Evolutionary conservation across 2,888 invertebrate species (phyloP).

Genomic region (Hydroisotoma schaefferi): DNA sequence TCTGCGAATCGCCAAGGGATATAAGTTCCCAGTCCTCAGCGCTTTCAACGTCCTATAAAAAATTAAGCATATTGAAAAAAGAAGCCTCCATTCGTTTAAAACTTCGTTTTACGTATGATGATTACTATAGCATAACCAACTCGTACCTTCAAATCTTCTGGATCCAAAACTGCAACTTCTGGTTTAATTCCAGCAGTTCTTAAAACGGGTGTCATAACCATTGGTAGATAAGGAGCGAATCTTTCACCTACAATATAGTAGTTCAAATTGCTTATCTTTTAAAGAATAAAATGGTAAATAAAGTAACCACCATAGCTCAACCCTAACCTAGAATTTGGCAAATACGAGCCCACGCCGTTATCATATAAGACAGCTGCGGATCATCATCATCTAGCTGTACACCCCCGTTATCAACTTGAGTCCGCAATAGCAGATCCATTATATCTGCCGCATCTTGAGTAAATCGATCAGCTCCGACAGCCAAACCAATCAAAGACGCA

Average conservation of each 20-base stretch:
- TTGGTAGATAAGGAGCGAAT: conserved; percentile 85
- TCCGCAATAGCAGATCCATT: conserved; percentile 89
- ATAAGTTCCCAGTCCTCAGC: conserved; percentile 94
- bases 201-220: conserved; percentile 94
- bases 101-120: too few relatives aligned
- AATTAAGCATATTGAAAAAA: neutral
- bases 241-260: conserved; percentile 60
- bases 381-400: conserved; percentile 83
- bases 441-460: conserved; percentile 81
- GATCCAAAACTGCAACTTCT: conserved; percentile 84
- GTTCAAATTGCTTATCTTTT: too few relatives aligned
- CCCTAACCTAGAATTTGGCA: conserved; percentile 79
- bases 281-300: too few relatives aligned
- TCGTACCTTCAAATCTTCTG: conserved; percentile 63
- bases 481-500: conserved; percentile 87
- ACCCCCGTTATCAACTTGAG: conserved; percentile 69
- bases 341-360: conserved; percentile 98
- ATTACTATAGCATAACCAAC: neutral
- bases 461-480: conserved; percentile 54
- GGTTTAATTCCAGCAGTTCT: conserved; percentile 89
- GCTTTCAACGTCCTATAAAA: conserved; percentile 66
- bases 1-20: conserved; percentile 88
- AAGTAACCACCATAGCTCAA: too few relatives aligned
- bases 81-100: too few relatives aligned
- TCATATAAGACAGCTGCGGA: conserved; percentile 94